Evolutionary conservation across 2,113 vertebrate genomes (phyloP), one percentile per base, ranked within the genome.

Genomic region (Calidris pugnax): DNA sequence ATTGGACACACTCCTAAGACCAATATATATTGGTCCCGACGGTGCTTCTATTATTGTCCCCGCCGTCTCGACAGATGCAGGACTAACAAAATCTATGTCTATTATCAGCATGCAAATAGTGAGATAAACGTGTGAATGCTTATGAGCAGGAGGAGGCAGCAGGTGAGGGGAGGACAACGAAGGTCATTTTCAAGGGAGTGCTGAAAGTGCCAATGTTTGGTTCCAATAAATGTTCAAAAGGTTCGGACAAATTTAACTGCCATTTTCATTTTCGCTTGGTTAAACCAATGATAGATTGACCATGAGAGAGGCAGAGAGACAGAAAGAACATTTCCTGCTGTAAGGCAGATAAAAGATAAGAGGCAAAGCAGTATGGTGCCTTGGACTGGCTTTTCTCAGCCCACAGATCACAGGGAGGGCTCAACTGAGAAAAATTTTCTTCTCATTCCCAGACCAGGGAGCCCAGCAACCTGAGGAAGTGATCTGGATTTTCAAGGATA

Each of bases 1-100:
- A 51, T 18, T 78, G 97, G 97, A 89, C 95, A 93, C 83, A 85
- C 80, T 96, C 86, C 43, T 48, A 13, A 93, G 95, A 90, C 87
- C 89, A 71, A 85, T 77, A 51, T 5, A 5, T 35, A 33, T 60
- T 33, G 51, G 92, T 92, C 92, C 96, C 45, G 9, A 2, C 17
- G 45, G 85, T 89, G 92, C 84, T 96, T 97, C 96, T 96, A 53
- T 86, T 96, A 69, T 66, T 79, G 97, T 95, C 96, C 76, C 86
- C 20, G 30, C 93, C 13, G 9, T 92, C 96, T 96, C 72, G 51
- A 89, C 95, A 96, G 80, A 90, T 12, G 63, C 95, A 92, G 89
- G 87, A 90, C 96, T 93, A 90, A 48, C 95, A 87, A 86, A 91
- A 86, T 47, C 94, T 91, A 51, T 50, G 94, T 69, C 85, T 90